These are phyloP conservation scores for Tonatia bakeri DNA, from an alignment of 2,113 vertebrate genomes.

Conservation along the genomic window DNA sequence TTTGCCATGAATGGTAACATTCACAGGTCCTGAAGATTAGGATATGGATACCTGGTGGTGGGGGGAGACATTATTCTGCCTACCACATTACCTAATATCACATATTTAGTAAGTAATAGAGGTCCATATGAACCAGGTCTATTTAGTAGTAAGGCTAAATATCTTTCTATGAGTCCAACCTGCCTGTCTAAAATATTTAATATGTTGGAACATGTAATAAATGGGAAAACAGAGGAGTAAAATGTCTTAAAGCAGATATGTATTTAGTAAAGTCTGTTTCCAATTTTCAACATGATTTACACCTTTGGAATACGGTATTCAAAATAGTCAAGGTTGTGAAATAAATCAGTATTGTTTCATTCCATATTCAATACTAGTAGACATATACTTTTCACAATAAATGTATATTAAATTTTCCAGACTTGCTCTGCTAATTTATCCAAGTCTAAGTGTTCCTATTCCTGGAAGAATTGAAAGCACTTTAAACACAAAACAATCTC, in stretches of 20 bases:
- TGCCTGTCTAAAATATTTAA: slow-evolving; percentile 13
- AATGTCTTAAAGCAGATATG: slow-evolving; percentile 44
- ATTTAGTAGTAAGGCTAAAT: background rate
- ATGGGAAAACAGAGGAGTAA: background rate
- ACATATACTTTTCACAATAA: slow-evolving; percentile 35
- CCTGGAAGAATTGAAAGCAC: background rate
- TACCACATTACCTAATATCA: background rate
- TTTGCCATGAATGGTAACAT: background rate
- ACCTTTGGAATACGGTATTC: slow-evolving; percentile 41
- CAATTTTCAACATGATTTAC: slow-evolving; percentile 49
- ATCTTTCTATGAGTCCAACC: background rate
- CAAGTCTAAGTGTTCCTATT: slow-evolving; percentile 27
- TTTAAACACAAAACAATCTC: slow-evolving; percentile 24
- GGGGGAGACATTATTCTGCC: background rate
- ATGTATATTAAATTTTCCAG: slow-evolving; percentile 41
- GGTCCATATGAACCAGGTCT: background rate
- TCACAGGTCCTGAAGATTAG: background rate
- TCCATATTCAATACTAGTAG: slow-evolving; percentile 9
- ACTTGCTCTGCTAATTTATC: slow-evolving; percentile 42
- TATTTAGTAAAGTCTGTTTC: slow-evolving; percentile 49
- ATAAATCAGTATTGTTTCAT: slow-evolving; percentile 48
- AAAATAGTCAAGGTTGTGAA: slow-evolving; percentile 22
- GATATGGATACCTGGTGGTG: background rate
- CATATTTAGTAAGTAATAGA: background rate
- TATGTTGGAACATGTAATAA: slow-evolving; percentile 11